Conservation (phyloP, 1,140 invertebrate species). For the Luehdorfia chinensis region DNA sequence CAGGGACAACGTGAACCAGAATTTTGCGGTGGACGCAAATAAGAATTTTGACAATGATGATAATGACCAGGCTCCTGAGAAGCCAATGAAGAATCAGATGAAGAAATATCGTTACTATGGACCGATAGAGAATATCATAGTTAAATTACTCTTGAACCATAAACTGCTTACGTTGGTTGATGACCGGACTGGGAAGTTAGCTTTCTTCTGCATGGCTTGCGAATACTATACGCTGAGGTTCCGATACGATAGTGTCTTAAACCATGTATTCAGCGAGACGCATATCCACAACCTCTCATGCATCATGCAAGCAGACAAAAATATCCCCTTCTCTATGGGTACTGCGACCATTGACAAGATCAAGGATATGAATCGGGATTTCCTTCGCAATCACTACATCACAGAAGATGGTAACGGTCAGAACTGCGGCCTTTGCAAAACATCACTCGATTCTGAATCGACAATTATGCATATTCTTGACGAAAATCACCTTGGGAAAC, state of each 20-base stretch:
- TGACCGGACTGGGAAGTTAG: constrained; percentile 63
- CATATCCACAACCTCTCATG: constrained; percentile 60
- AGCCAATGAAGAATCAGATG: constrained; percentile 50
- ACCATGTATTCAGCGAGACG: constrained; percentile 62
- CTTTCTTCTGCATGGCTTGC: constrained; percentile 66
- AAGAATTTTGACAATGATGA: constrained; percentile 67
- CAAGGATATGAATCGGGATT: constrained; percentile 57
- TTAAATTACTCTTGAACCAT: constrained; percentile 57
- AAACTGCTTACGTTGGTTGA: constrained; percentile 61
- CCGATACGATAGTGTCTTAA: constrained; percentile 63
- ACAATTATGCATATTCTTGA: constrained; percentile 59
- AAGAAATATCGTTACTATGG: constrained; percentile 70
- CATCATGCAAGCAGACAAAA: constrained; percentile 58
- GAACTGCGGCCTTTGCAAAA: constrained; percentile 51
- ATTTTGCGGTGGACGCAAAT: constrained; percentile 55
- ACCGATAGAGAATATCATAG: constrained; percentile 54
- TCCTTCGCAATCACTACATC: constrained; percentile 48
- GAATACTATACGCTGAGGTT: constrained; percentile 69
- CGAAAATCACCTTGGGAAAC: constrained; percentile 54
- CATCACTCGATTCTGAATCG: constrained; percentile 42
- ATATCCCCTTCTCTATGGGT: constrained; percentile 45
- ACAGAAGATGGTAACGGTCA: constrained; percentile 27
- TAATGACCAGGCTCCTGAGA: constrained; percentile 50
- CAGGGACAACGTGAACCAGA: constrained; percentile 68
- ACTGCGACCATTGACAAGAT: constrained; percentile 48